These are phyloP conservation scores for Nyctereutes procyonoides DNA, from an alignment of 2,113 vertebrate genomes.

Conservation along the genomic window DNA sequence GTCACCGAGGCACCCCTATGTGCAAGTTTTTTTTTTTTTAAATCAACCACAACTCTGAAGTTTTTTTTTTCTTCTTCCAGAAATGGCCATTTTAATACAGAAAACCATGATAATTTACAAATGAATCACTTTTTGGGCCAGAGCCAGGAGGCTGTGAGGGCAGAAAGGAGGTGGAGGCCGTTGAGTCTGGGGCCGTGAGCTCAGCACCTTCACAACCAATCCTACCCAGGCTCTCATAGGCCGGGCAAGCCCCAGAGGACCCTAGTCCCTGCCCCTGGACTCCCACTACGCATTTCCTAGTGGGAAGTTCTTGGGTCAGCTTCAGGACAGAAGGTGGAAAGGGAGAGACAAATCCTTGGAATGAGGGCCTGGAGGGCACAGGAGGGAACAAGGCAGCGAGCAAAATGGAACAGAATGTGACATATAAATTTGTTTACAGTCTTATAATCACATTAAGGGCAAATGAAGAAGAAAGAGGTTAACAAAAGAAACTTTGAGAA, in stretches of 20 bases:
- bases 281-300: not conserved
- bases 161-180: not conserved
- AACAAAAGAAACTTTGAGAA: not conserved
- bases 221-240: not conserved
- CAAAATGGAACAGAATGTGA: not conserved
- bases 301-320: not conserved
- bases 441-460: not conserved
- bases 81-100: conserved; percentile 80
- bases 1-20: no score
- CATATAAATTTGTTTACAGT: not conserved
- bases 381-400: not conserved
- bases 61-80: no score
- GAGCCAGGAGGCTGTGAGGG: not conserved
- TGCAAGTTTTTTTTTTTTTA: not conserved
- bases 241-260: accelerated
- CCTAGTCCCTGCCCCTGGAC: not conserved
- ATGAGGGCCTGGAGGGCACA: not conserved
- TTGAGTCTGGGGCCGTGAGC: not conserved
- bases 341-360: not conserved
- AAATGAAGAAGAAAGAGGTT: not conserved
- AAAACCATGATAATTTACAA: conserved; percentile 77
- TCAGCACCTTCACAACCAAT: not conserved
- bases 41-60: not conserved
- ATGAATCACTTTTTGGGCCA: conserved; percentile 35
- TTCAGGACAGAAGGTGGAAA: not conserved